phyloP scores from a whole-genome alignment of 2,113 vertebrate genomes.

The Semicossyphus pulcher region DNA sequence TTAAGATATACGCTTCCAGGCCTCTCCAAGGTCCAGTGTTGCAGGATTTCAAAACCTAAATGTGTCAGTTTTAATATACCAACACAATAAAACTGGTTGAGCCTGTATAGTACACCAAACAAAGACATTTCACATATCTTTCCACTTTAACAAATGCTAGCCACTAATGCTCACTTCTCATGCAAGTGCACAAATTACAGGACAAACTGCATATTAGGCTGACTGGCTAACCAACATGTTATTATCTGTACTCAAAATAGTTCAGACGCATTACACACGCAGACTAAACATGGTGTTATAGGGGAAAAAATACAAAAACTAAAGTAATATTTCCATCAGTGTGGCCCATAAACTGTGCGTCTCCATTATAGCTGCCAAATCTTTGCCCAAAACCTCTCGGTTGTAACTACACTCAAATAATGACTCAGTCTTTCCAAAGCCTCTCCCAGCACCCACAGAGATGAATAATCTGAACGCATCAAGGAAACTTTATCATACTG shows the following conservation, averaged over 20 bases:
- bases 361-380: background rate
- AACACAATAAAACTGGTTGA: background rate
- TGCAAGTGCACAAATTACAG: background rate
- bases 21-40: no score
- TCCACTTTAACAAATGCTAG: background rate
- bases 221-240: background rate
- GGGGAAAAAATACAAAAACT: no score
- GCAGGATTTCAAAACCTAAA: background rate
- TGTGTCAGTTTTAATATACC: background rate
- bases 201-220: background rate
- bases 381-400: background rate
- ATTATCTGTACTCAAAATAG: background rate
- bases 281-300: no score
- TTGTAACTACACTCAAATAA: background rate
- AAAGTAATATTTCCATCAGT: no score
- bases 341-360: no score
- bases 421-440: conserved; percentile 26
- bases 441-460: conserved; percentile 1
- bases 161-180: background rate
- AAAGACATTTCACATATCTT: background rate
- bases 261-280: background rate
- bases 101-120: background rate
- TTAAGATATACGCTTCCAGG: background rate
- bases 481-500: conserved; percentile 1
- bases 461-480: conserved; percentile 16